Conservation (phyloP, 2,797 vertebrate species). For the Acropternis orthonyx region DNA sequence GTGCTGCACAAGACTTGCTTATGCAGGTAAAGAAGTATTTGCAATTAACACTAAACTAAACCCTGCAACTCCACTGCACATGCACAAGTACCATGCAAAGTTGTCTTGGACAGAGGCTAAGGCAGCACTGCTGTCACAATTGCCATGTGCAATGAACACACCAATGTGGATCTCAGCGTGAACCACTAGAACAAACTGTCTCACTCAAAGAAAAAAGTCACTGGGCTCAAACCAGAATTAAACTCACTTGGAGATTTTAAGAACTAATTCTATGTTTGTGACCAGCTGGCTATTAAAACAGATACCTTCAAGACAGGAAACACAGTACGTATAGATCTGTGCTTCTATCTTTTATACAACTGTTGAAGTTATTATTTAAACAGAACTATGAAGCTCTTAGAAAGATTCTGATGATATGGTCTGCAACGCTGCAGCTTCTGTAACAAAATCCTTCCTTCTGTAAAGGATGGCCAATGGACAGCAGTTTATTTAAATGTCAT, state of each 20-base stretch:
- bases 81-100: neutral
- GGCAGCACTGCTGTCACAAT: neutral
- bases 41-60: neutral
- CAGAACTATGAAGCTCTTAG: neutral
- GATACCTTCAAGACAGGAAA: neutral
- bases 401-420: neutral
- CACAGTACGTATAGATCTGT: accelerated
- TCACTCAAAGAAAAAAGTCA: neutral
- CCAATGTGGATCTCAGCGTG: accelerated
- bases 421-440: neutral
- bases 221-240: neutral
- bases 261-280: neutral
- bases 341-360: neutral
- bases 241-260: neutral
- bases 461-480: neutral
- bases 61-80: neutral
- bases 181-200: neutral
- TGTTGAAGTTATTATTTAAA: neutral
- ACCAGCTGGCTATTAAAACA: neutral
- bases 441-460: neutral
- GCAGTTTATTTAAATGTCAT: neutral
- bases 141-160: neutral
- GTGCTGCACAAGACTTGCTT: neutral
- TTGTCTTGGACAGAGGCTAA: neutral
- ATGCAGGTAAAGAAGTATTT: neutral